Conservation (phyloP, 2,113 vertebrate species). For the Conger conger region DNA sequence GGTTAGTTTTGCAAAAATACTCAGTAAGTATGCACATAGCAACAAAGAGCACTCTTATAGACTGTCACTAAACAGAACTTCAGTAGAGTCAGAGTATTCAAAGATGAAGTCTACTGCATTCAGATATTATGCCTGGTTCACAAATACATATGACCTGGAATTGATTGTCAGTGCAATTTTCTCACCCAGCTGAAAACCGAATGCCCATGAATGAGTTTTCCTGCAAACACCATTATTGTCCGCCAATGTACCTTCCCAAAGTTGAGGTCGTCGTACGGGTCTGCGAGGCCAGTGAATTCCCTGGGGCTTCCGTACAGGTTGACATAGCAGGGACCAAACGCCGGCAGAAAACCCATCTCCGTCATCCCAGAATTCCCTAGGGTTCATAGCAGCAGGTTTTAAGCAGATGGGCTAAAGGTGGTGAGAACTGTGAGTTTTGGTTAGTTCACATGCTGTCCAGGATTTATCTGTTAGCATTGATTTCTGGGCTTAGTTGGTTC, state of each 20-base stretch:
- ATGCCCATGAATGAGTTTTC: background rate
- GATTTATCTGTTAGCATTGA: background rate
- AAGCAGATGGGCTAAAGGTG: background rate
- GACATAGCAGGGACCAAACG: slow-evolving; percentile 93
- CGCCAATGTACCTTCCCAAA: slow-evolving; percentile 76
- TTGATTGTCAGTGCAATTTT: background rate
- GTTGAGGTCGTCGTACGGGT: slow-evolving; percentile 92
- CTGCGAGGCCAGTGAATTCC: slow-evolving; percentile 88
- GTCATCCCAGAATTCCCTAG: slow-evolving; percentile 77
- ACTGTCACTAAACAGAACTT: background rate
- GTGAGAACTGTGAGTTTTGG: background rate
- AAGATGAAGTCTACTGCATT: background rate
- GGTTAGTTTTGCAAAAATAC: too few relatives aligned
- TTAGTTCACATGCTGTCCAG: background rate
- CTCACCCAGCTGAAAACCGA: too few relatives aligned
- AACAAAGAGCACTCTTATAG: background rate
- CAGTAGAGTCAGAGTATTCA: background rate
- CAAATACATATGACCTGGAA: background rate
- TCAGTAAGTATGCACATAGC: background rate
- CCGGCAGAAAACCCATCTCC: slow-evolving; percentile 91
- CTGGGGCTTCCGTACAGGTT: slow-evolving; percentile 94
- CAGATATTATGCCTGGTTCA: background rate
- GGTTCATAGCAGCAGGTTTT: background rate
- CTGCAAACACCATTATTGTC: background rate
- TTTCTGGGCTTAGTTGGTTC: too few relatives aligned